A percentile compares a stretch with the other conserved stretches of the same genome.
Evolutionary conservation across 1,140 invertebrate species (phyloP).

Genomic region (Drosophila micromelanica): DNA sequence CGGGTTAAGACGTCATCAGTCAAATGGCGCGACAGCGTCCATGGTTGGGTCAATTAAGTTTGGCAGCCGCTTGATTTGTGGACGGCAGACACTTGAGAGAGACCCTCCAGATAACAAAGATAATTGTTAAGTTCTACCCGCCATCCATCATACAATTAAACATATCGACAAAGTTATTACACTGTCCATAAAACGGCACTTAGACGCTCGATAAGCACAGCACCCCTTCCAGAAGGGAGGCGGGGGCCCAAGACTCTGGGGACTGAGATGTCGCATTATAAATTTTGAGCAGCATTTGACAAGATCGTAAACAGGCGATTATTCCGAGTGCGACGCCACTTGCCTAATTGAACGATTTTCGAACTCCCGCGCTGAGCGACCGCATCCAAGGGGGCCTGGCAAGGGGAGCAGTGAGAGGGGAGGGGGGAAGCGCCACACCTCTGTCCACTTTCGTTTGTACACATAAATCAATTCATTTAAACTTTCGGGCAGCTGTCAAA

Average conservation of each 20-base stretch:
- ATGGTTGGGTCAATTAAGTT: constrained; percentile 62
- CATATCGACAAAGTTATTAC: constrained; percentile 67
- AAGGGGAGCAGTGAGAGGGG: too few relatives aligned
- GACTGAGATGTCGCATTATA: constrained; percentile 9
- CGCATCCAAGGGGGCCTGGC: too few relatives aligned
- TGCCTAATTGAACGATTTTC: constrained; percentile 35
- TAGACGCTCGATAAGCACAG: constrained; percentile 22
- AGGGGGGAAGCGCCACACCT: constrained; percentile 12
- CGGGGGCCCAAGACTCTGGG: background rate
- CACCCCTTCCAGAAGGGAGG: background rate
- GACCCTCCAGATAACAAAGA: constrained; percentile 30
- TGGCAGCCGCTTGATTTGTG: constrained; percentile 57
- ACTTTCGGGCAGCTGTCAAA: constrained; percentile 81
- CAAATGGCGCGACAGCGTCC: constrained; percentile 66
- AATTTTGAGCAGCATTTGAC: constrained; percentile 46
- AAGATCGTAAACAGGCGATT: constrained; percentile 62
- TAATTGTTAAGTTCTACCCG: constrained; percentile 21
- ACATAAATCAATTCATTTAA: constrained; percentile 83
- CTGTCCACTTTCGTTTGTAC: constrained; percentile 44
- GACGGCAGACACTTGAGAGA: constrained; percentile 47
- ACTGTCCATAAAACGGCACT: constrained; percentile 59
- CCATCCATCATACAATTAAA: constrained; percentile 69
- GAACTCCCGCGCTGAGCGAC: background rate
- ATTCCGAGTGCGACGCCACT: constrained; percentile 9
- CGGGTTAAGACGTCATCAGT: constrained; percentile 64